Evolutionary conservation across 1,140 invertebrate species (phyloP).

Genomic region (Mactra quadrangularis): DNA sequence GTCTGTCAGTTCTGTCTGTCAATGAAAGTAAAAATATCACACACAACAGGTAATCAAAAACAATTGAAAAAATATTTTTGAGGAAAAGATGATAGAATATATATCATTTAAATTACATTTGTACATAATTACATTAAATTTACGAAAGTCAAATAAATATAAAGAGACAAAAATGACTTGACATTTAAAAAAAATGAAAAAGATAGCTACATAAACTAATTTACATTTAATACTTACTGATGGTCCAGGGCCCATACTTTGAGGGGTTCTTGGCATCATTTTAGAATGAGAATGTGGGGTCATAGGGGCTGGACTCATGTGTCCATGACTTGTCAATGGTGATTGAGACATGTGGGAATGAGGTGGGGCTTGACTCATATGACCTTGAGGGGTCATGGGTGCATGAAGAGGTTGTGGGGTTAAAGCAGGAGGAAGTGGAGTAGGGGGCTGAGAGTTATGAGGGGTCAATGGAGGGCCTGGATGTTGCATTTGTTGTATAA

Average conservation of each 20-base stretch:
- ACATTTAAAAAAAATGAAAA: too few relatives aligned
- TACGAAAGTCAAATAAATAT: too few relatives aligned
- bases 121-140: too few relatives aligned
- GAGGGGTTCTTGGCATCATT: conserved; percentile 45
- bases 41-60: too few relatives aligned
- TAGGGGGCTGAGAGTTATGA: conserved; percentile 35
- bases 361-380: conserved; percentile 32
- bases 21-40: too few relatives aligned
- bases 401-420: conserved; percentile 51
- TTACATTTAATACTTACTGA: conserved; percentile 21
- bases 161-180: too few relatives aligned
- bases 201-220: too few relatives aligned
- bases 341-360: conserved; percentile 16
- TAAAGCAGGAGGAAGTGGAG: conserved; percentile 48
- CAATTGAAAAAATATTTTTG: too few relatives aligned
- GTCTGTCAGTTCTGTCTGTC: too few relatives aligned
- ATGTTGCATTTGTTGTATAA: conserved; percentile 45
- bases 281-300: conserved; percentile 32
- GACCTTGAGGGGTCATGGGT: conserved; percentile 55
- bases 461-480: conserved; percentile 5
- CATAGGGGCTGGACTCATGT: conserved; percentile 31
- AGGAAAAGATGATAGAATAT: too few relatives aligned
- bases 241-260: conserved; percentile 36
- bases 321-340: conserved; percentile 43
- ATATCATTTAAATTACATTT: too few relatives aligned